Conservation (phyloP, 2,888 invertebrate species). For the Yponomeuta evonymella region DNA sequence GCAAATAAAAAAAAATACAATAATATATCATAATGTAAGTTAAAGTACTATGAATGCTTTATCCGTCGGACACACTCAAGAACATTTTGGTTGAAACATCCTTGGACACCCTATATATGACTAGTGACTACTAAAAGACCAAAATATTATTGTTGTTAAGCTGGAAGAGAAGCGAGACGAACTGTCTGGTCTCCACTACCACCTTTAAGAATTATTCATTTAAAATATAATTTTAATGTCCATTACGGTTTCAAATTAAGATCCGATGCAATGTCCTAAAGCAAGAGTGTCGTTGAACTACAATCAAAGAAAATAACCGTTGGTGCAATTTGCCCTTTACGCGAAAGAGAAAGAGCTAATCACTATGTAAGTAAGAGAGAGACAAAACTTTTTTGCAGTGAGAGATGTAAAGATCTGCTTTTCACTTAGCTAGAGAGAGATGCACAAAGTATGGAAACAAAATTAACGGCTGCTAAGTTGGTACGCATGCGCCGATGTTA, state of each 20-base stretch:
- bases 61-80: too few species aligned
- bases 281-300: not conserved
- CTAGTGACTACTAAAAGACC: too few species aligned
- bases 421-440: not conserved
- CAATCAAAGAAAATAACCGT: not conserved
- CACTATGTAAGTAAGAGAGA: not conserved
- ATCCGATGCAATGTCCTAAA: not conserved
- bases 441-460: not conserved
- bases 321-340: not conserved
- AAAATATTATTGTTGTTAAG: too few species aligned
- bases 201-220: not conserved
- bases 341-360: not conserved
- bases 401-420: not conserved
- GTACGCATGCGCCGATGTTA: constrained; percentile 68
- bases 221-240: not conserved
- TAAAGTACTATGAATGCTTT: too few species aligned
- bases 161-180: not conserved
- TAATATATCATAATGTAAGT: too few species aligned
- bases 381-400: not conserved
- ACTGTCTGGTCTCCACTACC: not conserved
- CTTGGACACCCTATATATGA: too few species aligned
- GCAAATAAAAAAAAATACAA: too few species aligned
- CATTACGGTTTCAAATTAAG: not conserved
- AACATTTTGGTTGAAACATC: too few species aligned
- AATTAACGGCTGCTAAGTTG: constrained; percentile 31